These are phyloP conservation scores for Campylomormyrus numenius DNA, from an alignment of 2,113 vertebrate species.

Conservation along the genomic window DNA sequence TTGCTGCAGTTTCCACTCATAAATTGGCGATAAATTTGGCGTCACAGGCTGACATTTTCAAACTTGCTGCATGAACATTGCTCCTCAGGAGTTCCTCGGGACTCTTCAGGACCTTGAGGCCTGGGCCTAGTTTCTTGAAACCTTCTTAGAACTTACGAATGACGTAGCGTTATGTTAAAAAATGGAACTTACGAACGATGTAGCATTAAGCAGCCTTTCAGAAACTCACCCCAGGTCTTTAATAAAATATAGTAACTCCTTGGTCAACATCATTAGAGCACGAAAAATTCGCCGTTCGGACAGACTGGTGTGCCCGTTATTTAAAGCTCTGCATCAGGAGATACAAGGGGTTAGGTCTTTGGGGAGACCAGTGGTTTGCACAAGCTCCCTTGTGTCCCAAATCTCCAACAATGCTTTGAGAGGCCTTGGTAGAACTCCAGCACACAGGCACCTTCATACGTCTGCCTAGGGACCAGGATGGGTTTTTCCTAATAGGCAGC, in stretches of 20 bases:
- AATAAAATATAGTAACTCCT: not conserved
- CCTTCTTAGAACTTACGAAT: too few relatives aligned
- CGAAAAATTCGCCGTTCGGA: not conserved
- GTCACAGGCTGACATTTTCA: not conserved
- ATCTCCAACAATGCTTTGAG: not conserved
- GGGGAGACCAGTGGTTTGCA: not conserved
- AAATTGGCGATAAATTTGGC: constrained; percentile 8
- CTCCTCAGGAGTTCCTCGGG: not conserved
- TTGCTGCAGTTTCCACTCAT: not conserved
- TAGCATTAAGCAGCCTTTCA: too few relatives aligned
- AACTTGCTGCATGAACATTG: not conserved
- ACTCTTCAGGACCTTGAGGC: not conserved
- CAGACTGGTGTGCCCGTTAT: not conserved
- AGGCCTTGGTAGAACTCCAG: not conserved
- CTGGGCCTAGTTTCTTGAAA: not conserved
- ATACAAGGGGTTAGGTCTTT: not conserved
- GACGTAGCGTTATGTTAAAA: too few relatives aligned
- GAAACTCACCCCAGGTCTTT: not conserved
- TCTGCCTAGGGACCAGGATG: not conserved
- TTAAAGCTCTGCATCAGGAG: not conserved
- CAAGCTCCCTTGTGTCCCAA: not conserved
- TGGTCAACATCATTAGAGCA: not conserved
- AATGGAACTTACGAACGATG: too few relatives aligned
- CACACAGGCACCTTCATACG: not conserved
- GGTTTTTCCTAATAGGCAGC: not conserved